phyloP scores from a whole-genome alignment of 2,888 invertebrate genomes.

The Amphipyra tragopoginis region DNA sequence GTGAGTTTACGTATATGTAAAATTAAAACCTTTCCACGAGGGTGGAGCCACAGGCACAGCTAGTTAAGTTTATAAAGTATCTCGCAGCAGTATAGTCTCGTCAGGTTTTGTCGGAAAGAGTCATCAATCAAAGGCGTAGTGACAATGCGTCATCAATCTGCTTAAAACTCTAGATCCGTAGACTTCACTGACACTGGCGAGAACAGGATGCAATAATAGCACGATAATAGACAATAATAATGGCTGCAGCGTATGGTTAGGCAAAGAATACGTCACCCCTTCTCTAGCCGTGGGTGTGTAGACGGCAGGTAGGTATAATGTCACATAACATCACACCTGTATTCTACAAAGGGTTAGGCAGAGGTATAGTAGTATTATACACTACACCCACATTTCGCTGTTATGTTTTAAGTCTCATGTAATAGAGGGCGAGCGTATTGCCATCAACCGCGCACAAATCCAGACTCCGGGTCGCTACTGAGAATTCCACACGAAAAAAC shows the following conservation, averaged over 20 bases:
- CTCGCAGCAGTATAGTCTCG: constrained; percentile 31
- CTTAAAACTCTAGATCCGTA: constrained; percentile 67
- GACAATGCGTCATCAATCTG: constrained; percentile 78
- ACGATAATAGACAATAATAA: background rate
- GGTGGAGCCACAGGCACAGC: background rate
- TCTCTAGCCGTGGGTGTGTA: too few relatives aligned
- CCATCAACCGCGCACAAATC: too few relatives aligned
- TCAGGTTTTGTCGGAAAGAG: constrained; percentile 58
- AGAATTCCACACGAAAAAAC: too few relatives aligned
- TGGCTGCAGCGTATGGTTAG: background rate
- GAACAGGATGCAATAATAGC: constrained; percentile 2
- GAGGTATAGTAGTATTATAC: too few relatives aligned
- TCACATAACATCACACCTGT: too few relatives aligned
- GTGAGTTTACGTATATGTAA: background rate
- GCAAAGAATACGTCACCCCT: too few relatives aligned
- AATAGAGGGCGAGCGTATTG: too few relatives aligned
- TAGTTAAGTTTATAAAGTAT: constrained; percentile 12
- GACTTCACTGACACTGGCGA: constrained; percentile 54
- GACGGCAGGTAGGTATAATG: too few relatives aligned
- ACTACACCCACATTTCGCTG: too few relatives aligned
- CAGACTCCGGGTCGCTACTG: too few relatives aligned
- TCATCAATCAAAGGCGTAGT: constrained; percentile 74
- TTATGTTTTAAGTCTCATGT: too few relatives aligned
- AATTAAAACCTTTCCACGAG: background rate
- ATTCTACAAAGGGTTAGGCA: too few relatives aligned